phyloP scores from a whole-genome alignment of 2,797 vertebrate species.

The Emys orbicularis region DNA sequence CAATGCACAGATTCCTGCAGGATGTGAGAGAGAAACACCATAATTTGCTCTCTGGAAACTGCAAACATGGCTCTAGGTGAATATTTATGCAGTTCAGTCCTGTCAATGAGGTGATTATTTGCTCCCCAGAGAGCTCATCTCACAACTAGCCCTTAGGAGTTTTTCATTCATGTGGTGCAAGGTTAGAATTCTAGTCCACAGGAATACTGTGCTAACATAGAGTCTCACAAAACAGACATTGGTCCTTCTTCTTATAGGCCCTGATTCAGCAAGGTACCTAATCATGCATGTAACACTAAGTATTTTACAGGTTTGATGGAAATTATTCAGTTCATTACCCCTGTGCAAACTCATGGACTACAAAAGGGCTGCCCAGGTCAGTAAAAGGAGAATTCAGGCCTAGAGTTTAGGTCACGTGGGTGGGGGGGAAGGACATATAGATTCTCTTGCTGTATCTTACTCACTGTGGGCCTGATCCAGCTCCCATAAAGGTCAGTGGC shows the following conservation, averaged over 20 bases:
- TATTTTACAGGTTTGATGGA: neutral
- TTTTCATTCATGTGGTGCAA: conserved; percentile 50
- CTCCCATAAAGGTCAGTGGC: neutral
- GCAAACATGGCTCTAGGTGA: conserved; percentile 57
- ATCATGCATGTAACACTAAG: neutral
- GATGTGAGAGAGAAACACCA: conserved; percentile 46
- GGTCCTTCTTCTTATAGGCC: conserved; percentile 14
- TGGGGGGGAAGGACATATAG: neutral
- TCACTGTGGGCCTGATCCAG: neutral
- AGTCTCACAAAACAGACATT: neutral
- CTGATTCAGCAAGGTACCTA: conserved; percentile 6
- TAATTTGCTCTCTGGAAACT: conserved; percentile 64
- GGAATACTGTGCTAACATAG: neutral
- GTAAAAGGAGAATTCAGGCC: neutral
- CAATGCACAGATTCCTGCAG: conserved; percentile 56
- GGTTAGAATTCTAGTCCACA: conserved; percentile 22
- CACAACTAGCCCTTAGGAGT: conserved; percentile 45
- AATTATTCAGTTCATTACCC: neutral
- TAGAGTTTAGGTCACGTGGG: neutral
- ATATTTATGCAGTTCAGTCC: conserved; percentile 71
- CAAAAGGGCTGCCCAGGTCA: neutral
- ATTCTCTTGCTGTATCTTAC: neutral
- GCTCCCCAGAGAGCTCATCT: conserved; percentile 71
- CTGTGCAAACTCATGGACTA: neutral
- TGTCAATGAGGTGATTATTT: conserved; percentile 77